phyloP scores from a whole-genome alignment of 2,888 invertebrate species.

The Thyatira batis region DNA sequence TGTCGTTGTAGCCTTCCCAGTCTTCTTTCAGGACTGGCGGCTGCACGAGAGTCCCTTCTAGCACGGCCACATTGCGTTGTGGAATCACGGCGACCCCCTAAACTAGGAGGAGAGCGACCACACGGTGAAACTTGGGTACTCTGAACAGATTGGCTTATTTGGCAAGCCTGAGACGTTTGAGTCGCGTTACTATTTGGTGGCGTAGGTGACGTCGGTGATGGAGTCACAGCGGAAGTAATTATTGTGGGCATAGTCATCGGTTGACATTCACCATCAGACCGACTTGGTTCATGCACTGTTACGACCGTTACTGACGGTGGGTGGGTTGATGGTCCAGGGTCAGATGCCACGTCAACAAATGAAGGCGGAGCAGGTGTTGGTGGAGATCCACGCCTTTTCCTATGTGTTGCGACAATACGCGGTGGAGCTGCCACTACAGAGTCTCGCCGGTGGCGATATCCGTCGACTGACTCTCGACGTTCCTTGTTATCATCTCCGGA shows the following conservation, averaged over 20 bases:
- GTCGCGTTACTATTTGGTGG: conserved; percentile 49
- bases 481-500: conserved; percentile 83
- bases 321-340: conserved; percentile 83
- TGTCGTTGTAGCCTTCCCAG: conserved; percentile 90
- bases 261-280: conserved; percentile 85
- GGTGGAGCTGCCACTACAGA: conserved; percentile 84
- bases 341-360: conserved; percentile 84
- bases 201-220: conserved; percentile 91
- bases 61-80: conserved; percentile 91
- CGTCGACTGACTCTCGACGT: conserved; percentile 86
- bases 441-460: conserved; percentile 86
- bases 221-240: conserved; percentile 91
- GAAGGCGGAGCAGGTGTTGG: conserved; percentile 73
- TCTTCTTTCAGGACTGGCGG: conserved; percentile 86
- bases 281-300: conserved; percentile 72
- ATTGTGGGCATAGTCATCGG: conserved; percentile 87
- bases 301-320: conserved; percentile 76
- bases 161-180: conserved; percentile 54
- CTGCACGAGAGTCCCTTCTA: conserved; percentile 85
- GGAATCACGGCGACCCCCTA: conserved; percentile 88
- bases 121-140: conserved; percentile 57
- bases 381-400: conserved; percentile 77
- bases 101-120: conserved; percentile 69
- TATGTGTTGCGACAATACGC: conserved; percentile 84
- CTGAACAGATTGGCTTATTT: conserved; percentile 50